These are phyloP conservation scores for Oreotragus oreotragus DNA, from an alignment of 2,113 vertebrate genomes.

Conservation along the genomic window DNA sequence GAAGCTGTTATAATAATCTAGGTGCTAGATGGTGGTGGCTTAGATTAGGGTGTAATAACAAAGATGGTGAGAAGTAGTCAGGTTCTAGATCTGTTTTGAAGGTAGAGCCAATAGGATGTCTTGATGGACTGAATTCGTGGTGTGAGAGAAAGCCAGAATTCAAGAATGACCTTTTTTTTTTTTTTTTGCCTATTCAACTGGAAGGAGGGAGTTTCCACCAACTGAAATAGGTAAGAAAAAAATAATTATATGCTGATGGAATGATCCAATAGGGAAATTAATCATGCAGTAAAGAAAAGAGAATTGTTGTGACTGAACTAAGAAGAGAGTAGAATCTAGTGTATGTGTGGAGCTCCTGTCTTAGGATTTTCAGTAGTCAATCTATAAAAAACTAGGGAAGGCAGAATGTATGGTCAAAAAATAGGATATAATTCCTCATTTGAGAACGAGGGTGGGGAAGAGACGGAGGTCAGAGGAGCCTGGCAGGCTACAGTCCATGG, in stretches of 20 bases:
- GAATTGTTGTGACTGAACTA: not conserved
- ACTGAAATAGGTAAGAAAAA: not conserved
- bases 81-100: not conserved
- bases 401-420: not conserved
- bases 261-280: not conserved
- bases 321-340: not conserved
- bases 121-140: not conserved
- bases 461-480: not conserved
- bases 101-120: not conserved
- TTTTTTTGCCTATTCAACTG: not conserved
- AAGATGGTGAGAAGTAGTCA: not conserved
- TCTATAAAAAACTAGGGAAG: not conserved
- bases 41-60: not conserved
- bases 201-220: not conserved
- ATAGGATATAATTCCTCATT: not conserved
- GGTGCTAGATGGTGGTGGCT: not conserved
- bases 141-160: not conserved
- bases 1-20: not conserved
- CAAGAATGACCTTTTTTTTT: not conserved
- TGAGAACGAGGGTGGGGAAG: not conserved
- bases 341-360: not conserved
- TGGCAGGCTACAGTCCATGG: not conserved
- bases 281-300: not conserved
- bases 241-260: not conserved
- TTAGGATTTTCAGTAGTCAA: not conserved